Percentiles rank a stretch among this genome's conserved stretches.
Conservation (phyloP, 1,140 invertebrate genomes). For the Colletes gigas region DNA sequence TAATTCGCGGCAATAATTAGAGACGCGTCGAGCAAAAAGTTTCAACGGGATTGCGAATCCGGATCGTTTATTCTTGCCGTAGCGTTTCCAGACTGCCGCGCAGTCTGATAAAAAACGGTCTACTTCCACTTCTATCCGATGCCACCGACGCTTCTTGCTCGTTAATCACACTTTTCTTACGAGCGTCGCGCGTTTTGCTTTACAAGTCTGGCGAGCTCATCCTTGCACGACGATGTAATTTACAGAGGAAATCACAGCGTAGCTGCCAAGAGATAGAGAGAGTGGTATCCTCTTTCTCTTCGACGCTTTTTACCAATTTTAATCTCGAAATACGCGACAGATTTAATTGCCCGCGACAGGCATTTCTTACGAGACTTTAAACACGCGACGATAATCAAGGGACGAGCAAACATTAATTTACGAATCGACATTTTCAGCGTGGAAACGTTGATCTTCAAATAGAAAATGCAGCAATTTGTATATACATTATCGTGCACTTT, state of each 20-base stretch:
- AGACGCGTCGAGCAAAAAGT: not conserved
- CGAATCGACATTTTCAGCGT: not conserved
- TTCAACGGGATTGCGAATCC: not conserved
- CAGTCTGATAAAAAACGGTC: constrained; percentile 22
- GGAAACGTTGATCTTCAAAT: no score
- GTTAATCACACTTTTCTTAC: constrained; percentile 47
- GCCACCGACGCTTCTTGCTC: constrained; percentile 15
- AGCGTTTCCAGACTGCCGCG: not conserved
- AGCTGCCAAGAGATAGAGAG: not conserved
- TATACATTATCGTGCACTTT: no score
- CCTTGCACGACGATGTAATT: constrained; percentile 4
- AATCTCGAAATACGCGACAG: not conserved
- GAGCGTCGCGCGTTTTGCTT: not conserved
- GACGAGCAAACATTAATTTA: not conserved
- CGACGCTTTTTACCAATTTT: not conserved
- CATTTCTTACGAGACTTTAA: not conserved
- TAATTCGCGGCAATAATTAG: not conserved
- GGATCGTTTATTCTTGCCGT: not conserved
- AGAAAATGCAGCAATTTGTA: no score
- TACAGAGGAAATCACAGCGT: not conserved
- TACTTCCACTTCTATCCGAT: constrained; percentile 5
- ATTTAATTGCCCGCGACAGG: not conserved
- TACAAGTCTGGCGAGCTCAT: constrained; percentile 1
- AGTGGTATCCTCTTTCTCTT: not conserved
- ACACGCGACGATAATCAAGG: not conserved